Base-by-base conservation (phyloP, 2,888 invertebrate species). In the Machimus atricapillus region DNA sequence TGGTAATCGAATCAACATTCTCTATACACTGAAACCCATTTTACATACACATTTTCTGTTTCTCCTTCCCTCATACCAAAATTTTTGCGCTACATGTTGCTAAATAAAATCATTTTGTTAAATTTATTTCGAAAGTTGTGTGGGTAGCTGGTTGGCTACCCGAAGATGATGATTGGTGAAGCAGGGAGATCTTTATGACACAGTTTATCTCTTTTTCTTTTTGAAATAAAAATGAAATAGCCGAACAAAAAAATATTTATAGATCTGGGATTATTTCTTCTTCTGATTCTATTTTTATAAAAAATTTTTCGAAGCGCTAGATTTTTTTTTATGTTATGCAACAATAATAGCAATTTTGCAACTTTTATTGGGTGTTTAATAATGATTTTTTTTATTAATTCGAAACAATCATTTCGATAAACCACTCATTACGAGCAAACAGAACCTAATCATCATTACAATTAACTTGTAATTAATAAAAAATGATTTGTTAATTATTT, bases 1-100 rank as follows among this genome's bases (percentile, higher is more conserved):
- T 90, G 92, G 92, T 92, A 92, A 92, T 91, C 90, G 90, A 92
- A 92, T 89, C 88, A 88, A 31, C 5, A 66, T 66, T 66, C 66
- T 66, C 27, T 27, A 27, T 8, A 66, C 27, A 27, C 23, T 66
- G 66, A 66, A 66, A 66, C 1, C 8, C 27, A 56, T 77, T 87
- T 85, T 89, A 88, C 89, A 88, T 87, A 87, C 88, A 81, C 83
- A 85, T 27, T 66, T 27, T 66, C 27, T 6, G 5, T 66, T 12
- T 66, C 66, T 66, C 27, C 27, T 66, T 66, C 66, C 66, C 12
- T 27, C 90, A 90, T 89, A 90, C 66, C 85, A 90, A 90, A 89
- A 88, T 89, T 88, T 66, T 66, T 66, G 43, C 23, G 66, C 27
- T 34, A 88, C 81, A 88, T 88, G 88, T 79, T 88, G 86, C 66